Conservation (phyloP, 2,797 vertebrate species). For the Xenops minutus region DNA sequence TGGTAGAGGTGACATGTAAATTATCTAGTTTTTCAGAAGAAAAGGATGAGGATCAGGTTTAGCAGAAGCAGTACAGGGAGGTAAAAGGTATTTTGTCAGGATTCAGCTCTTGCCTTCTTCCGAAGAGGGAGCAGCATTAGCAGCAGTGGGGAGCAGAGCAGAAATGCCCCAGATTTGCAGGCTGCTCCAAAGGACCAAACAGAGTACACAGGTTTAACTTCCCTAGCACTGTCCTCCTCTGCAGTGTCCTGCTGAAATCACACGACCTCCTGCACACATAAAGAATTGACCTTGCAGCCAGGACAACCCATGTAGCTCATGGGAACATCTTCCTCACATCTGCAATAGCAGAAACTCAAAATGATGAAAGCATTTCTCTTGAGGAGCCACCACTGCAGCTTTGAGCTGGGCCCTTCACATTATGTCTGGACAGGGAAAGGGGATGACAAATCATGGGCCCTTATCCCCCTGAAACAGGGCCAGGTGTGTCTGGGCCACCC, state of each 20-base stretch:
- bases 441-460: background rate
- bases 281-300: background rate
- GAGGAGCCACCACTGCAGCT: background rate
- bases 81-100: background rate
- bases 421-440: rapidly evolving
- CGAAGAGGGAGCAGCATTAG: background rate
- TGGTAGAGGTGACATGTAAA: background rate
- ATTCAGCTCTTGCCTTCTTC: background rate
- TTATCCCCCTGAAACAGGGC: background rate
- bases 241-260: background rate
- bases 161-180: background rate
- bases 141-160: background rate
- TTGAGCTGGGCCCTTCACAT: background rate
- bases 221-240: background rate
- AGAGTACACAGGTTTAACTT: background rate
- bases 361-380: background rate
- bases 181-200: background rate
- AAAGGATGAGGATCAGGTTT: background rate
- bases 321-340: background rate
- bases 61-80: background rate
- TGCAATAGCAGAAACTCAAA: background rate
- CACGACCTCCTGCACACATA: background rate
- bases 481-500: background rate
- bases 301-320: background rate
- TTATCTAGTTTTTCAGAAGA: background rate